A percentile compares a stretch with the other conserved stretches of the same genome.
Conservation (phyloP, 2,113 vertebrate genomes). For the Protobothrops mucrosquamatus region DNA sequence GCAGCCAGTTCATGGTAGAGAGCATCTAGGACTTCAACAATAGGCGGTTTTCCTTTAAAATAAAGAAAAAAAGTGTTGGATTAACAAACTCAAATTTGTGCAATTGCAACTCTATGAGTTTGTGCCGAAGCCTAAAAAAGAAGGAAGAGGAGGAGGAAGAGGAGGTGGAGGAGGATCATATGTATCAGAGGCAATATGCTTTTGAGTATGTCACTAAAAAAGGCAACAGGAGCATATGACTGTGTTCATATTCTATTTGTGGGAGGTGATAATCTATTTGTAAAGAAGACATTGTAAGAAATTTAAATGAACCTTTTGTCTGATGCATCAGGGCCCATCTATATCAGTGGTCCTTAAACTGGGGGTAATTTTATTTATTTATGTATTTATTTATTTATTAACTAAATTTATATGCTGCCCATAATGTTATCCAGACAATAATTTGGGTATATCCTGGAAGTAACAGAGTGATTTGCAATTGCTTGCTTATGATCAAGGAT, state of each 20-base stretch:
- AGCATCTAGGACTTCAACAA: conserved; percentile 80
- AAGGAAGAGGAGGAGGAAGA: not conserved
- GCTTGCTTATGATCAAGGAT: not conserved
- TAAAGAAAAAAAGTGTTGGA: not conserved
- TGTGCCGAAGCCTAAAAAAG: not conserved
- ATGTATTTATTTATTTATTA: too few relatives aligned
- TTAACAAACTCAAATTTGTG: not conserved
- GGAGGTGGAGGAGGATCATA: not conserved
- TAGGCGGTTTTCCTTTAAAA: conserved; percentile 73
- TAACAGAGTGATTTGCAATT: not conserved
- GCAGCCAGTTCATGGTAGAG: conserved; percentile 82
- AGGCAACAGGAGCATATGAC: too few relatives aligned
- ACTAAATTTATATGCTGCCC: not conserved
- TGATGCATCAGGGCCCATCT: not conserved
- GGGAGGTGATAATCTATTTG: not conserved
- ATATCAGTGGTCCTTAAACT: not conserved
- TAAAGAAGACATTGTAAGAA: not conserved
- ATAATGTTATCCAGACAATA: not conserved
- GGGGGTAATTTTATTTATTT: not conserved
- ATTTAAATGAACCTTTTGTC: too few relatives aligned
- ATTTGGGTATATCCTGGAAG: not conserved
- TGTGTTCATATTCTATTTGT: not conserved
- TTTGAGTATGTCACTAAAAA: not conserved
- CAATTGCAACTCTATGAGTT: not conserved
- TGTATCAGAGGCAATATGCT: not conserved